Evolutionary conservation across 2,888 invertebrate species (phyloP).

Genomic region (Nemapogon koenigi): DNA sequence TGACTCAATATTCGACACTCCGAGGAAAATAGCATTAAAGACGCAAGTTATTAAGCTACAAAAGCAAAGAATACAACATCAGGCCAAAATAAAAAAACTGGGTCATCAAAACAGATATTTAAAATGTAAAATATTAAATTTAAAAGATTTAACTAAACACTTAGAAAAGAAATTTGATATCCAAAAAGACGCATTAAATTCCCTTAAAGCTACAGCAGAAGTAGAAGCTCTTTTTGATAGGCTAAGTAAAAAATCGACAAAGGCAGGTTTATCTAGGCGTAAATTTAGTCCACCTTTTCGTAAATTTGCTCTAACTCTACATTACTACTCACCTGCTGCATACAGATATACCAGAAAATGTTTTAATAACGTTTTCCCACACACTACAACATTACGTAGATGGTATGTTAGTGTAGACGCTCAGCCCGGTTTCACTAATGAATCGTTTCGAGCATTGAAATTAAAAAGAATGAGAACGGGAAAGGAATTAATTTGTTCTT

Average conservation of each 20-base stretch:
- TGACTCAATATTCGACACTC: conserved; percentile 8
- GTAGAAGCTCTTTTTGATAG: neutral
- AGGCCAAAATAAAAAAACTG: conserved; percentile 3
- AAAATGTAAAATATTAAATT: conserved; percentile 1
- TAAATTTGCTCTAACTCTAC: conserved; percentile 1
- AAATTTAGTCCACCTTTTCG: neutral
- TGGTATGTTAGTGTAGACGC: conserved; percentile 6
- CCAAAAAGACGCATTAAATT: neutral
- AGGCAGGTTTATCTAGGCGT: neutral
- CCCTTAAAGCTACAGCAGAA: neutral
- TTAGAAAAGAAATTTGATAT: neutral
- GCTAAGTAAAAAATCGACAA: conserved; percentile 3
- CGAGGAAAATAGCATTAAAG: conserved; percentile 7
- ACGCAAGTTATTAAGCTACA: neutral
- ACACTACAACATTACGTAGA: conserved; percentile 2
- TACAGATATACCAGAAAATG: neutral
- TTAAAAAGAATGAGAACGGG: conserved; percentile 11
- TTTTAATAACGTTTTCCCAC: conserved; percentile 6
- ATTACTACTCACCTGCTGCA: conserved; percentile 1
- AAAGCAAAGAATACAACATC: conserved; percentile 2
- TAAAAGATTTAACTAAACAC: conserved; percentile 2
- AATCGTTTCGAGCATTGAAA: conserved; percentile 20
- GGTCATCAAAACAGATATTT: neutral
- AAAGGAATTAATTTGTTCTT: conserved; percentile 16
- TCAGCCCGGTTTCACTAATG: conserved; percentile 21